Evolutionary conservation across 2,797 vertebrate genomes (phyloP).

Genomic region (Pangasius macronema): DNA sequence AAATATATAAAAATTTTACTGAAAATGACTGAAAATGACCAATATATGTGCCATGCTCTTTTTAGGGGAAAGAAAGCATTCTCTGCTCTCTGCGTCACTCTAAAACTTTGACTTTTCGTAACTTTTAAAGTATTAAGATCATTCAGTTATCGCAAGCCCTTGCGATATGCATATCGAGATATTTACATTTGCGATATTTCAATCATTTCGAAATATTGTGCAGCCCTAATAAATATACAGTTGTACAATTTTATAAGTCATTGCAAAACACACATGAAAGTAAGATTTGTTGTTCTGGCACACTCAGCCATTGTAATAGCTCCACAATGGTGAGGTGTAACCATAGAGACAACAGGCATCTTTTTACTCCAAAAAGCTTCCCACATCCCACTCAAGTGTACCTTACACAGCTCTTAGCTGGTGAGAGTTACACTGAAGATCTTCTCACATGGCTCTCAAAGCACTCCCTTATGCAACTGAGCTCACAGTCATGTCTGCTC

Average conservation of each 20-base stretch:
- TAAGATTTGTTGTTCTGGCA: slow-evolving; percentile 9
- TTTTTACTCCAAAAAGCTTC: slow-evolving; percentile 58
- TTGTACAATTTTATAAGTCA: slow-evolving; percentile 1
- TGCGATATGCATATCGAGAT: no score
- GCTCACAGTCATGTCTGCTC: slow-evolving; percentile 11
- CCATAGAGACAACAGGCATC: slow-evolving; percentile 67
- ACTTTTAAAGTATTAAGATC: no score
- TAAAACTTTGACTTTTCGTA: no score
- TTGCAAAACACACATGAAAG: neutral
- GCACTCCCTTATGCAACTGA: slow-evolving; percentile 22
- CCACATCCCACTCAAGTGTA: slow-evolving; percentile 49
- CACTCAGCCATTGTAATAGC: slow-evolving; percentile 58
- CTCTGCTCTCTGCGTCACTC: no score
- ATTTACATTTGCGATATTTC: no score
- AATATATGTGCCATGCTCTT: no score
- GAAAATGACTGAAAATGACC: no score
- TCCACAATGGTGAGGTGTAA: slow-evolving; percentile 60
- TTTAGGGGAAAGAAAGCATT: no score
- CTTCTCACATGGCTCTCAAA: slow-evolving; percentile 35
- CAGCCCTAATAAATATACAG: neutral
- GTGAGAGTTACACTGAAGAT: slow-evolving; percentile 31
- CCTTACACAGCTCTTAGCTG: slow-evolving; percentile 37
- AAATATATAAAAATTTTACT: no score
- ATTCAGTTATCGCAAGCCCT: no score
- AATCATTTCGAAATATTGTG: no score